Evolutionary conservation across 2,113 vertebrate species (phyloP), one percentile per base, ranked within the genome.

Genomic region (Odocoileus virginianus): DNA sequence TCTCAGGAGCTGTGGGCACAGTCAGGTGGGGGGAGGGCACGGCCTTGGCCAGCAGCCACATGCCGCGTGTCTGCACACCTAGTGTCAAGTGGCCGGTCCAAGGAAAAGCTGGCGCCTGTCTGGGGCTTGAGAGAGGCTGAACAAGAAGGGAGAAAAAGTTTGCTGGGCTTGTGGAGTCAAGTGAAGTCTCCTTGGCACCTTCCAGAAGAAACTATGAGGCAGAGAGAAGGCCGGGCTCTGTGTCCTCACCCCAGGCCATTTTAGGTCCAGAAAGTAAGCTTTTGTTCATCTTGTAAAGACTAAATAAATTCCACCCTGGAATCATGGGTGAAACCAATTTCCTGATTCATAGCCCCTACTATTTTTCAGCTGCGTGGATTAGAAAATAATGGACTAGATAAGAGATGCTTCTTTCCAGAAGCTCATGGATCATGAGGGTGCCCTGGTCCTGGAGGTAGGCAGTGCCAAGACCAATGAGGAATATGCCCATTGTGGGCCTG

Each of bases 311-410:
- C 7, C 3, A 0, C 50, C 36, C 17, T 11, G 28, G 28, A 30
- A n/a, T 8, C 27, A 1, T 1, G 82, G 43, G 3, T 76, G 78
- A 36, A 17, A 6, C 82, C 40, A 12, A 14, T n/a, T 43, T 8
- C 61, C 23, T 2, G 1, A 6, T 47, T 71, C 40, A 0, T 3
- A 17, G 11, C 15, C 13, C 7, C 71, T 87, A 1, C 61, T n/a
- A 7, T 3, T 71, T 60, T 82, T 17, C 1, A 0, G 27, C 55
- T 33, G 3, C 7, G 0, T 19, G 33, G 15, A 33, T 2, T 16
- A 57, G 57, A 67, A 83, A 40, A 54, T 45, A 43, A 55, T 27
- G 7, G 47, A 25, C 14, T 25, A 47, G 76, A 9, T 28, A 27
- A n/a, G 57, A 28, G 33, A 23, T 23, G 2, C 11, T 55, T 45